Evolutionary conservation across 2,888 invertebrate genomes (phyloP), one percentile per base, ranked within the genome.

Genomic region (Allolobophora icterica): DNA sequence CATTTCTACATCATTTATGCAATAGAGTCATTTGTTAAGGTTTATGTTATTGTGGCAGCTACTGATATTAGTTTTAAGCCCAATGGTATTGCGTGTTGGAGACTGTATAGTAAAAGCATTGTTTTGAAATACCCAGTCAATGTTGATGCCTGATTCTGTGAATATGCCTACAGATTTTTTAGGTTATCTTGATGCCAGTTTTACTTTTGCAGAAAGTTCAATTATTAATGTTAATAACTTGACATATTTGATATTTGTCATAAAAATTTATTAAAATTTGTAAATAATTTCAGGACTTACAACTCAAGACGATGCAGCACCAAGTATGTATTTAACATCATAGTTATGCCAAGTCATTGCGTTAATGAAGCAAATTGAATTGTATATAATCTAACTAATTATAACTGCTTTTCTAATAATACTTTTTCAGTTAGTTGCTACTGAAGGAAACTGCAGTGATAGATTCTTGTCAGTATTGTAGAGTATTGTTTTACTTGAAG

Each of bases 261-360:
- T 71, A n/a, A 71, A 52, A 30, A 30, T 71, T 0, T 6, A 71
- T 71, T 71, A n/a, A n/a, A 21, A 24, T 71, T 71, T 71, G 71
- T 71, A 71, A 71, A n/a, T 87, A 87, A n/a, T 87, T 35, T 87
- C 87, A 87, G 87, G 87, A 87, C 87, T 87, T 87, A 87, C 87
- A 87, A 87, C 87, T 87, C 35, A 87, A 38, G 87, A 87, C 35
- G 87, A 87, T 33, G 6, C 87, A 87, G 38, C 34, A 87, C 87
- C 87, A 87, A 87, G 87, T 87, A 87, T 34, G 87, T 87, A 35
- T 87, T 87, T 38, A 71, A n/a, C 11, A 71, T n/a, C 0, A n/a
- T 52, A 8, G 52, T 52, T 21, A 24, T 24, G 52, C 52, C 52
- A 19, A 52, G 40, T 40, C 13, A 40, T 40, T 40, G n/a, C 40